Percentiles rank a stretch among this genome's conserved stretches.
Conservation (phyloP, 1,140 invertebrate species). For the Orius insidiosus region DNA sequence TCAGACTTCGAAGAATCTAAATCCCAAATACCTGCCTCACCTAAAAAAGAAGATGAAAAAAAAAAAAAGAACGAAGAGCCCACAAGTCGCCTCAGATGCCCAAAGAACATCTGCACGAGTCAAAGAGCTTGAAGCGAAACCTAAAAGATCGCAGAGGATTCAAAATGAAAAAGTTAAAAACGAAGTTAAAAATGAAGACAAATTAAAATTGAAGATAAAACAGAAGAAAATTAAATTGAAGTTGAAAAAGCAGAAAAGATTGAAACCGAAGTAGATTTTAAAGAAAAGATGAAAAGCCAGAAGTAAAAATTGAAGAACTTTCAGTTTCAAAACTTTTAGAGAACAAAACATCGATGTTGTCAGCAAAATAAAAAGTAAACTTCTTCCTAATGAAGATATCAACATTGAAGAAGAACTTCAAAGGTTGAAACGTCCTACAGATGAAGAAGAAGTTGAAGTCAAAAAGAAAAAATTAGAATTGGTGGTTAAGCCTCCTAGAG, state of each 20-base stretch:
- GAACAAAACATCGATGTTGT: constrained; percentile 2
- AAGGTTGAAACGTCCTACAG: constrained; percentile 5
- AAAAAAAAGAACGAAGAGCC: background rate
- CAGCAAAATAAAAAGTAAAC: constrained; percentile 4
- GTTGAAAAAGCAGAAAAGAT: constrained; percentile 1
- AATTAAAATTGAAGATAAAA: background rate
- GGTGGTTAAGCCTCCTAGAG: constrained; percentile 22
- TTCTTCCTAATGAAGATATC: background rate
- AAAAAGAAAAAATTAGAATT: constrained; percentile 28
- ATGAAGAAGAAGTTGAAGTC: constrained; percentile 20
- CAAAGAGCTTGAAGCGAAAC: constrained; percentile 2
- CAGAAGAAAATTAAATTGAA: background rate
- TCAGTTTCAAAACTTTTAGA: background rate
- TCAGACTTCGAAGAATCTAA: constrained; percentile 32
- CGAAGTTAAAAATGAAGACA: constrained; percentile 1
- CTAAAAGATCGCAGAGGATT: constrained; percentile 1
- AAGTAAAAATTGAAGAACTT: constrained; percentile 1
- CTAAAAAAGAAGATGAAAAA: constrained; percentile 34
- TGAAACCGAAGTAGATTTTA: background rate
- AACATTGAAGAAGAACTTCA: constrained; percentile 5
- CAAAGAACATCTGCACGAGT: constrained; percentile 5
- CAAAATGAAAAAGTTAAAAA: constrained; percentile 2
- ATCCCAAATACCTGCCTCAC: constrained; percentile 29
- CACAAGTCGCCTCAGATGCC: background rate
- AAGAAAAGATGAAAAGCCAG: background rate